Conservation (phyloP, 2,888 invertebrate species). For the Pseudolycoriella hygida region DNA sequence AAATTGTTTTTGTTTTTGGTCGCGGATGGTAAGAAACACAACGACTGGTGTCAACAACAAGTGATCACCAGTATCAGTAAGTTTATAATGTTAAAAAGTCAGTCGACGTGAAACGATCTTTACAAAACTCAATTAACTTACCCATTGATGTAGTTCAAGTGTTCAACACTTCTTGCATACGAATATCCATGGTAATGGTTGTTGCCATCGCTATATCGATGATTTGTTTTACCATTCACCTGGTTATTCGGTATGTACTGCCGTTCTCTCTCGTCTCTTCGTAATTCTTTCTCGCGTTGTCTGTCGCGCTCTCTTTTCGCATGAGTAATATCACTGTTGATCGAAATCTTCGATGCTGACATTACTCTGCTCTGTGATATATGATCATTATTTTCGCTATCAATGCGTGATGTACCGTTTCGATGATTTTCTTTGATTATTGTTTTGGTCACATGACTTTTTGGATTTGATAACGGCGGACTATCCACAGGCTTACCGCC, state of each 20-base stretch:
- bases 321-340: conserved; percentile 23
- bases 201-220: not conserved
- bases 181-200: conserved; percentile 6
- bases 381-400: conserved; percentile 8
- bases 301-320: conserved; percentile 19
- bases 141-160: conserved; percentile 23
- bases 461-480: not conserved
- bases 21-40: too few relatives aligned
- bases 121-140: conserved; percentile 11
- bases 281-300: conserved; percentile 8
- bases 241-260: not conserved
- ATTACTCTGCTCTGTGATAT: conserved; percentile 8
- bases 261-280: conserved; percentile 9
- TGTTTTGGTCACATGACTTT: conserved; percentile 4
- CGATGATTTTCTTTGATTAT: conserved; percentile 12
- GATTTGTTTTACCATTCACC: conserved; percentile 1
- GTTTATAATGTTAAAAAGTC: too few relatives aligned
- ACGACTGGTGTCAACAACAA: too few relatives aligned
- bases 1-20: too few relatives aligned
- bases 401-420: conserved; percentile 15
- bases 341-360: conserved; percentile 28
- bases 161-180: conserved; percentile 26
- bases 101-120: not conserved
- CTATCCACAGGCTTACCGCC: conserved; percentile 26
- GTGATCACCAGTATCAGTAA: too few relatives aligned